phyloP scores from a whole-genome alignment of 2,797 vertebrate species.

The Tokudaia muenninki region DNA sequence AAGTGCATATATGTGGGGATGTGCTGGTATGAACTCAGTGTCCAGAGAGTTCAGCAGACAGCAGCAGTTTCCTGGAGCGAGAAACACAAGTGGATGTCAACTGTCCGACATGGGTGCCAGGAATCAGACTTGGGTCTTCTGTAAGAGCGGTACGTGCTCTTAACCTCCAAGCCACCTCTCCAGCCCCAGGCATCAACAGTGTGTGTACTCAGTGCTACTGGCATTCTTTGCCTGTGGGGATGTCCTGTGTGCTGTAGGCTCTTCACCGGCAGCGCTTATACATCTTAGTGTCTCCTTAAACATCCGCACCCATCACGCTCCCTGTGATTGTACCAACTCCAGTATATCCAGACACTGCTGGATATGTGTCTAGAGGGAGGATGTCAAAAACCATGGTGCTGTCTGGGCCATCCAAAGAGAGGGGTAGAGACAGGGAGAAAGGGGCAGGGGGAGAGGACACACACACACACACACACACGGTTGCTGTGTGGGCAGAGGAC shows the following conservation, averaged over 20 bases:
- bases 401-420: neutral
- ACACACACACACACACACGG: neutral
- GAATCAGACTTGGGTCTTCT: neutral
- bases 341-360: neutral
- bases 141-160: fast-evolving
- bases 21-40: neutral
- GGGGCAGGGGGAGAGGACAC: neutral
- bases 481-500: too few relatives aligned
- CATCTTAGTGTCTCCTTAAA: too few relatives aligned
- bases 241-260: neutral
- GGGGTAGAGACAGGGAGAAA: neutral
- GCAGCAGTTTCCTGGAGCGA: neutral
- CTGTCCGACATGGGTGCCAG: neutral
- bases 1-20: neutral
- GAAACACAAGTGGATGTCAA: too few relatives aligned
- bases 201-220: neutral
- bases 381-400: neutral
- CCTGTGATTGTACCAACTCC: neutral
- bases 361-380: neutral
- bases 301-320: fast-evolving
- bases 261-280: neutral
- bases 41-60: neutral
- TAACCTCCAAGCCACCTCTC: neutral
- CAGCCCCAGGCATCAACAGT: neutral
- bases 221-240: neutral